Conservation (phyloP, 2,888 invertebrate species). For the Oscheius onirici region DNA sequence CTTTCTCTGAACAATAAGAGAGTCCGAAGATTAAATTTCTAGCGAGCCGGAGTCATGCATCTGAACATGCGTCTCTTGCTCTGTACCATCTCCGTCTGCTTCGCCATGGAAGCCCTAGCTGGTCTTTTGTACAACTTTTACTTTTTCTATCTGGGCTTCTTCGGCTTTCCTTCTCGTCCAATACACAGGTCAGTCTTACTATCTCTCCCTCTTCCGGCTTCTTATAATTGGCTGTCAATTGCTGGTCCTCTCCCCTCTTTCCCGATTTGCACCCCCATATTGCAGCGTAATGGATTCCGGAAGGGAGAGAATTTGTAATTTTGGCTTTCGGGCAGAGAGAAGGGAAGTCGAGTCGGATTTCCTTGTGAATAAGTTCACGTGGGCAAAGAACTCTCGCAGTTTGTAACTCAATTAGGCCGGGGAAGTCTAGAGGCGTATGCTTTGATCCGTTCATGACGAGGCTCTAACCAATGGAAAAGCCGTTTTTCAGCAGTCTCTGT, state of each 20-base stretch:
- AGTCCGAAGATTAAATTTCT: neutral
- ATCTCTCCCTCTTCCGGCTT: too few species aligned
- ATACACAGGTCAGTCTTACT: conserved; percentile 36
- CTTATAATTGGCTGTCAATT: conserved; percentile 20
- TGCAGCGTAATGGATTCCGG: neutral
- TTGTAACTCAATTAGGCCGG: too few species aligned
- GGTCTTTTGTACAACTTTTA: conserved; percentile 45
- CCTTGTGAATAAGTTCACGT: too few species aligned
- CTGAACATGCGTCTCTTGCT: conserved; percentile 42
- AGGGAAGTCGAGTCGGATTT: too few species aligned
- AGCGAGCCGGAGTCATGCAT: conserved; percentile 44
- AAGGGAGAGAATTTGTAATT: conserved; percentile 15
- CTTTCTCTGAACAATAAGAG: too few species aligned
- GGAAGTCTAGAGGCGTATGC: neutral
- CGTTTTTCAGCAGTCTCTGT: conserved; percentile 37
- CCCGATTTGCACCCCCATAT: neutral
- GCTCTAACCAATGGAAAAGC: too few species aligned
- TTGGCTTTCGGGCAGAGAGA: neutral
- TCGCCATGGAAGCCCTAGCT: conserved; percentile 39
- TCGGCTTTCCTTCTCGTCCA: conserved; percentile 36
- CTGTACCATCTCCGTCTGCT: conserved; percentile 41
- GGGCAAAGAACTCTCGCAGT: too few species aligned
- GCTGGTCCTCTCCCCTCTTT: neutral
- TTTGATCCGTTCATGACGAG: too few species aligned
- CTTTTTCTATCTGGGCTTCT: conserved; percentile 41